Evolutionary conservation across 2,113 vertebrate species (phyloP).

Genomic region (Promerops cafer): DNA sequence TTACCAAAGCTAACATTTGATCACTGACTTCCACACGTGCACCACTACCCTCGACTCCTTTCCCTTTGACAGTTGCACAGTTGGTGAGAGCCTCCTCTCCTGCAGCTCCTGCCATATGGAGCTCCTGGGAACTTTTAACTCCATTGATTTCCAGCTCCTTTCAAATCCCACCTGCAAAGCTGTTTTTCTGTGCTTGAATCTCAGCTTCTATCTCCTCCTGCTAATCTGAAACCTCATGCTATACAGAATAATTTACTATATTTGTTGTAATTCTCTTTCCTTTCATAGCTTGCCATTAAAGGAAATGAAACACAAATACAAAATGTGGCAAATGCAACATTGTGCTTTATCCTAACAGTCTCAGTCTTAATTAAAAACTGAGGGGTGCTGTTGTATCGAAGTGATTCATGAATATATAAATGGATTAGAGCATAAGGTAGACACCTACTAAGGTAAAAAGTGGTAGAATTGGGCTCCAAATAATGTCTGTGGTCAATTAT

Average conservation of each 20-base stretch:
- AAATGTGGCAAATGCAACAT: not conserved
- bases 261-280: not conserved
- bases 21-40: not conserved
- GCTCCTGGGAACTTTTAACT: slow-evolving; percentile 50
- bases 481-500: not conserved
- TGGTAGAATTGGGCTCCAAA: not conserved
- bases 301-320: not conserved
- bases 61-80: slow-evolving; percentile 24
- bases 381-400: not conserved
- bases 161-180: slow-evolving; percentile 56
- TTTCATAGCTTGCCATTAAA: not conserved
- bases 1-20: slow-evolving; percentile 12
- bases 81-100: slow-evolving; percentile 25
- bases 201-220: slow-evolving; percentile 13
- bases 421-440: not conserved
- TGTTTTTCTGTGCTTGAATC: slow-evolving; percentile 14
- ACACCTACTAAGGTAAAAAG: not conserved
- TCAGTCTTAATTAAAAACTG: not conserved
- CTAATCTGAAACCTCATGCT: not conserved
- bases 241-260: not conserved
- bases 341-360: not conserved
- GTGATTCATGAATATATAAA: not conserved
- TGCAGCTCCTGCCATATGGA: slow-evolving; percentile 44
- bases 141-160: slow-evolving; percentile 50
- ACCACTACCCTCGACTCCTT: not conserved